These are phyloP conservation scores for Drosophila nr. perissopoda DNA, from an alignment of 2,888 invertebrate genomes.

Conservation along the genomic window DNA sequence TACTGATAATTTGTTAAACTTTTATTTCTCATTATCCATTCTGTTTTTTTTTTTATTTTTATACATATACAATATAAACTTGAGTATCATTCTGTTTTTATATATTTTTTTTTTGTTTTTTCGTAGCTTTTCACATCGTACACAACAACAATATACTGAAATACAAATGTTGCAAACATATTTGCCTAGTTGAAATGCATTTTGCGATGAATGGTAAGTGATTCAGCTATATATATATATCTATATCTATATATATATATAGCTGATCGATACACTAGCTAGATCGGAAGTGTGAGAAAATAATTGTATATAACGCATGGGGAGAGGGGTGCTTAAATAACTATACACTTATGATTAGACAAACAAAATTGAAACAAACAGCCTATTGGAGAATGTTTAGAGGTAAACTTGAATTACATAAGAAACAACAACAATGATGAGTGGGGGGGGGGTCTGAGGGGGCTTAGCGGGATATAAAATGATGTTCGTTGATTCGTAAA, in stretches of 20 bases:
- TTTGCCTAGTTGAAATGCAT: constrained; percentile 73
- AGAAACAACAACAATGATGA: constrained; percentile 63
- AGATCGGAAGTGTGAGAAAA: constrained; percentile 35
- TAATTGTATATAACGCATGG: constrained; percentile 72
- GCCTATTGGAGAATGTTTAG: constrained; percentile 75
- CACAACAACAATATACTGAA: constrained; percentile 65
- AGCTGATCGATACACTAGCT: constrained; percentile 41
- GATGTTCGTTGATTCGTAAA: constrained; percentile 62
- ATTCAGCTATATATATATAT: constrained; percentile 18
- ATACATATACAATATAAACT: constrained; percentile 58
- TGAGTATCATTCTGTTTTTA: constrained; percentile 67
- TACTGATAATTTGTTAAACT: constrained; percentile 52
- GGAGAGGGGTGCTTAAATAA: constrained; percentile 66
- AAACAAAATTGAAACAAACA: constrained; percentile 81
- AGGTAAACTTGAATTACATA: constrained; percentile 69
- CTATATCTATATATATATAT: constrained; percentile 24
- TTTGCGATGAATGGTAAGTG: constrained; percentile 43
- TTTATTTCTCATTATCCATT: constrained; percentile 67
- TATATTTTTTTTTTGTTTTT: constrained; percentile 29
- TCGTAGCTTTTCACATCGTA: constrained; percentile 21
- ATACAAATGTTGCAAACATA: constrained; percentile 37
- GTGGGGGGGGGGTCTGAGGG: constrained; percentile 1
- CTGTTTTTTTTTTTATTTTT: constrained; percentile 27
- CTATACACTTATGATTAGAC: constrained; percentile 67
- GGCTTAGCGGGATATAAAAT: background rate